Percentiles rank a stretch among this genome's conserved stretches.
Conservation (phyloP, 2,888 invertebrate species). For the Ischnura elegans region DNA sequence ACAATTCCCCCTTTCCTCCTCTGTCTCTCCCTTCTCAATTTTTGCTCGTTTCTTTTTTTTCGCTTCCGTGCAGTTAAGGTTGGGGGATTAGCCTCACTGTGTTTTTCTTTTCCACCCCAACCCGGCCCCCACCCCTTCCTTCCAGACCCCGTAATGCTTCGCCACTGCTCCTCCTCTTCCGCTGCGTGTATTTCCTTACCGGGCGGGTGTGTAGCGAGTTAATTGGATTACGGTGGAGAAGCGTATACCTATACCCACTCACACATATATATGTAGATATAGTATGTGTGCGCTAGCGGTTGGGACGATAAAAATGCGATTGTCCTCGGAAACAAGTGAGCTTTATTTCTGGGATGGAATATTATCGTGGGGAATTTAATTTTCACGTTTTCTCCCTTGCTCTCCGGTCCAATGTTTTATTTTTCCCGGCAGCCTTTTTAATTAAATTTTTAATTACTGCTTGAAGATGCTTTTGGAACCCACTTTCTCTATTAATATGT, state of each 20-base stretch:
- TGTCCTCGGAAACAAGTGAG: not conserved
- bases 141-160: not conserved
- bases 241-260: not conserved
- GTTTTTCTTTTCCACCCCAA: conserved; percentile 12
- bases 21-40: not conserved
- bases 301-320: conserved; percentile 57
- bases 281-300: conserved; percentile 22
- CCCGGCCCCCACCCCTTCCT: not conserved
- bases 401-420: not conserved
- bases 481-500: not conserved
- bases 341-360: not conserved
- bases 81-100: not conserved
- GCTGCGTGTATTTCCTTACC: conserved; percentile 47
- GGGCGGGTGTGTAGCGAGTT: conserved; percentile 44
- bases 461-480: not conserved
- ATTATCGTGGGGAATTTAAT: not conserved
- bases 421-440: not conserved
- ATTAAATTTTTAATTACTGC: conserved; percentile 3
- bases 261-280: not conserved
- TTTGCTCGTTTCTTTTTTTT: not conserved
- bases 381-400: not conserved
- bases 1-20: not conserved
- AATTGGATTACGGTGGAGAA: conserved; percentile 54
- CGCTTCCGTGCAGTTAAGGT: conserved; percentile 31
- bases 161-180: conserved; percentile 36